Percentiles rank a stretch among this genome's conserved stretches.
These are phyloP conservation scores for Crotalus tigris DNA, from an alignment of 2,113 vertebrate genomes.

Conservation along the genomic window DNA sequence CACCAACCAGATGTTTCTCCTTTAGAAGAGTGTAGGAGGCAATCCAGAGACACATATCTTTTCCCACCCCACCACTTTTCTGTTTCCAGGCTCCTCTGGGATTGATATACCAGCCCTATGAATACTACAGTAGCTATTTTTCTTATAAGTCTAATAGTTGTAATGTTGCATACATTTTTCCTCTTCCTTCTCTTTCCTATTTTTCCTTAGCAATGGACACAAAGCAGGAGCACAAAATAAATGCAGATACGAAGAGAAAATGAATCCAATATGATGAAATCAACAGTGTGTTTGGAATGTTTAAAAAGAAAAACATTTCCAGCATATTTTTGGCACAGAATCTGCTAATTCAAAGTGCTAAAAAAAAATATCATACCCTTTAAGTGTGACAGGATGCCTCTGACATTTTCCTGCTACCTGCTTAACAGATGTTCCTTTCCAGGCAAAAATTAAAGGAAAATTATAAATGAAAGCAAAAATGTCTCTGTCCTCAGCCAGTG, in stretches of 20 bases:
- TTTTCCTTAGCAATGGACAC: constrained; percentile 21
- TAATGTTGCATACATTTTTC: constrained; percentile 23
- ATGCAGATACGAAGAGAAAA: constrained; percentile 55
- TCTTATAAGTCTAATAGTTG: constrained; percentile 31
- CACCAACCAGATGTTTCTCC: constrained; percentile 1
- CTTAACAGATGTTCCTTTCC: neutral
- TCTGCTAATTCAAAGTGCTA: constrained; percentile 26
- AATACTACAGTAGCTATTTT: constrained; percentile 29
- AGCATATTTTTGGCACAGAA: neutral
- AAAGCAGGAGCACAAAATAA: constrained; percentile 16
- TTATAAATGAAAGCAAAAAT: neutral
- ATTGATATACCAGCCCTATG: constrained; percentile 9
- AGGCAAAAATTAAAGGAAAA: neutral
- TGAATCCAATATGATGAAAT: constrained; percentile 49
- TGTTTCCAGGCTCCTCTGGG: constrained; percentile 32
- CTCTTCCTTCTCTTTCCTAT: constrained; percentile 23
- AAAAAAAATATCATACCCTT: neutral
- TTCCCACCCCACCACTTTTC: neutral
- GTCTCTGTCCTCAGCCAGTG: neutral
- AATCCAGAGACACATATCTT: neutral
- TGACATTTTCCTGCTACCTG: neutral
- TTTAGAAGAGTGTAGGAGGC: constrained; percentile 14
- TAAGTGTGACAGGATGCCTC: constrained; percentile 11
- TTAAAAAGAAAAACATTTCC: constrained; percentile 33
- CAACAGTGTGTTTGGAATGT: neutral